phyloP scores from a whole-genome alignment of 2,113 vertebrate genomes.

The Hemichromis elongatus region DNA sequence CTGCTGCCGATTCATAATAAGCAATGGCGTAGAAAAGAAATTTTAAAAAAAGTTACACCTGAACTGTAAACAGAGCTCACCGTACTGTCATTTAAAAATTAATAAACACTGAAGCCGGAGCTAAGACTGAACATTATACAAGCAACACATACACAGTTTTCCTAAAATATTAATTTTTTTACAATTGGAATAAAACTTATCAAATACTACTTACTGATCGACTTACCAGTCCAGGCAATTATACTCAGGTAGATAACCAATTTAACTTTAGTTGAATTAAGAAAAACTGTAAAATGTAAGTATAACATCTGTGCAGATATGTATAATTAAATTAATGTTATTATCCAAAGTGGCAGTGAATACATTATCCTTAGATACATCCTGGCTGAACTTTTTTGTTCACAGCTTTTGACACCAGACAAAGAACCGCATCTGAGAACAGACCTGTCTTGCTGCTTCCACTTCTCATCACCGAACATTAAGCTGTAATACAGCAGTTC shows the following conservation, averaged over 20 bases:
- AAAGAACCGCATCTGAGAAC: background rate
- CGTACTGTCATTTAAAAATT: background rate
- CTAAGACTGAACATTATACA: too few relatives aligned
- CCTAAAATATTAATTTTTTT: too few relatives aligned
- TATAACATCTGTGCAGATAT: too few relatives aligned
- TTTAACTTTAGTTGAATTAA: too few relatives aligned
- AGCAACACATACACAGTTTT: too few relatives aligned
- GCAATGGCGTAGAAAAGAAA: conserved; percentile 79
- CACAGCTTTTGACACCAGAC: background rate
- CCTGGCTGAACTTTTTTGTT: background rate
- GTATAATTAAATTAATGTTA: too few relatives aligned
- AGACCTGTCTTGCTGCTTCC: background rate
- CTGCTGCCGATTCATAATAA: conserved; percentile 90
- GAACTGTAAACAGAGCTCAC: background rate
- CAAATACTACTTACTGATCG: too few relatives aligned
- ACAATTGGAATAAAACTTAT: too few relatives aligned
- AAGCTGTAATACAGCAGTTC: background rate
- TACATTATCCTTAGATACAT: background rate
- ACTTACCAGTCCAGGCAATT: too few relatives aligned
- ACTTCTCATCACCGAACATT: background rate
- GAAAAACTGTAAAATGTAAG: too few relatives aligned
- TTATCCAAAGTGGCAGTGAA: background rate
- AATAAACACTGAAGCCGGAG: too few relatives aligned
- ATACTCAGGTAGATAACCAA: too few relatives aligned
- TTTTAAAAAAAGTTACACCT: background rate